Evolutionary conservation across 2,888 invertebrate species (phyloP).

Genomic region (Drosophila paracracens): DNA sequence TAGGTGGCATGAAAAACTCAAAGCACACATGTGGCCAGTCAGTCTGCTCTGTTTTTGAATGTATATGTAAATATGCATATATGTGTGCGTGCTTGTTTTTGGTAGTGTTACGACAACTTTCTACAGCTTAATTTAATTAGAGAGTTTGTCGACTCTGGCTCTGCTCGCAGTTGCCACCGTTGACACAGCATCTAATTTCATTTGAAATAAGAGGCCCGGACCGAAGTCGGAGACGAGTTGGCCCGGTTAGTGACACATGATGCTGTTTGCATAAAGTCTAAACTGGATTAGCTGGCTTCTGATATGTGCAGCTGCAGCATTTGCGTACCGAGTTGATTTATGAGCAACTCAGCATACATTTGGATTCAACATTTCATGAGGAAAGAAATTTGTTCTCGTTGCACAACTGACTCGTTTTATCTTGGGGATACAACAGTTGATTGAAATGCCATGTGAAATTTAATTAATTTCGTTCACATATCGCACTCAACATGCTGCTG

Average conservation of each 20-base stretch:
- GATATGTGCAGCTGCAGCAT: slow-evolving; percentile 45
- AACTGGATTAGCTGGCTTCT: slow-evolving; percentile 53
- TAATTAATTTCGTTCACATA: slow-evolving; percentile 46
- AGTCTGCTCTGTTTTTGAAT: slow-evolving; percentile 8
- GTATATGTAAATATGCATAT: background rate
- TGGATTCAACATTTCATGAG: slow-evolving; percentile 24
- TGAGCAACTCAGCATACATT: slow-evolving; percentile 25
- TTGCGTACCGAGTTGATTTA: slow-evolving; percentile 61
- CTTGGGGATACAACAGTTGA: slow-evolving; percentile 7
- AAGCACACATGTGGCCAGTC: slow-evolving; percentile 49
- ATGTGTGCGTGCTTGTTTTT: slow-evolving; percentile 20
- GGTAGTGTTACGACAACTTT: slow-evolving; percentile 64
- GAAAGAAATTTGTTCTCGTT: background rate
- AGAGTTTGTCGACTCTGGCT: slow-evolving; percentile 47
- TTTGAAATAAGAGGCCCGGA: slow-evolving; percentile 45
- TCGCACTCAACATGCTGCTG: slow-evolving; percentile 5
- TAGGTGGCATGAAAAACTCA: slow-evolving; percentile 35
- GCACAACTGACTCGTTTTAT: background rate
- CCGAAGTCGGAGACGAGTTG: slow-evolving; percentile 22
- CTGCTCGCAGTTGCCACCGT: slow-evolving; percentile 13
- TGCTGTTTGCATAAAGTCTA: slow-evolving; percentile 64
- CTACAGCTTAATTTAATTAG: slow-evolving; percentile 76
- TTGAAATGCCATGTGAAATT: slow-evolving; percentile 31
- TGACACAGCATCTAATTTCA: slow-evolving; percentile 68
- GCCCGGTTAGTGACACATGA: slow-evolving; percentile 53